These are phyloP conservation scores for Antheraea assamensis DNA, from an alignment of 2,888 invertebrate species.

Conservation along the genomic window DNA sequence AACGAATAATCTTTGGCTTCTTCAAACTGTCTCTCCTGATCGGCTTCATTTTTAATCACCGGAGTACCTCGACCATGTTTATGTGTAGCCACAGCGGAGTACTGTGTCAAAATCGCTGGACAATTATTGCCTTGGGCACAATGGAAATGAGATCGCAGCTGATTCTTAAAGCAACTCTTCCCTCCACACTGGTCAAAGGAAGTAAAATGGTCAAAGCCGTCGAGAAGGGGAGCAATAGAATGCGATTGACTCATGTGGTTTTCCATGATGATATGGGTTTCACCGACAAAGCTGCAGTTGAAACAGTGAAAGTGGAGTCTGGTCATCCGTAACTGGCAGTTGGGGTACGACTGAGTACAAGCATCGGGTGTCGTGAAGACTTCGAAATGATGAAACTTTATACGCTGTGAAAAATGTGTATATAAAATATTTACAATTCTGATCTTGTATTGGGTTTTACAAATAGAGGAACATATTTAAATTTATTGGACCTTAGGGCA, in stretches of 20 bases:
- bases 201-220: slow-evolving; percentile 92
- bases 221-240: slow-evolving; percentile 89
- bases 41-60: slow-evolving; percentile 67
- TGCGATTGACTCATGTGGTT: slow-evolving; percentile 94
- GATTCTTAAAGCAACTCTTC: slow-evolving; percentile 77
- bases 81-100: slow-evolving; percentile 76
- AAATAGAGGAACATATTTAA: neutral
- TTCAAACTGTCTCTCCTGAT: slow-evolving; percentile 66
- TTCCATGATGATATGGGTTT: slow-evolving; percentile 88
- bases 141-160: slow-evolving; percentile 73
- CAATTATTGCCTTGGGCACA: slow-evolving; percentile 77
- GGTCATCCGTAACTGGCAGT: slow-evolving; percentile 86
- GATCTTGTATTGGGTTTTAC: neutral
- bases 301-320: slow-evolving; percentile 93
- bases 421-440: neutral
- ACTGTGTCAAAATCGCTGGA: slow-evolving; percentile 75
- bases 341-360: slow-evolving; percentile 86
- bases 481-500: neutral
- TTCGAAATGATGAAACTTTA: slow-evolving; percentile 84
- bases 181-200: slow-evolving; percentile 76
- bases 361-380: slow-evolving; percentile 82
- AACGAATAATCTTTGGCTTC: slow-evolving; percentile 80
- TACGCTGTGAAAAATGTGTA: slow-evolving; percentile 61
- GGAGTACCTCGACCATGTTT: slow-evolving; percentile 76
- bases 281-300: slow-evolving; percentile 92